phyloP scores from a whole-genome alignment of 2,888 invertebrate genomes.

The Noctua janthe region DNA sequence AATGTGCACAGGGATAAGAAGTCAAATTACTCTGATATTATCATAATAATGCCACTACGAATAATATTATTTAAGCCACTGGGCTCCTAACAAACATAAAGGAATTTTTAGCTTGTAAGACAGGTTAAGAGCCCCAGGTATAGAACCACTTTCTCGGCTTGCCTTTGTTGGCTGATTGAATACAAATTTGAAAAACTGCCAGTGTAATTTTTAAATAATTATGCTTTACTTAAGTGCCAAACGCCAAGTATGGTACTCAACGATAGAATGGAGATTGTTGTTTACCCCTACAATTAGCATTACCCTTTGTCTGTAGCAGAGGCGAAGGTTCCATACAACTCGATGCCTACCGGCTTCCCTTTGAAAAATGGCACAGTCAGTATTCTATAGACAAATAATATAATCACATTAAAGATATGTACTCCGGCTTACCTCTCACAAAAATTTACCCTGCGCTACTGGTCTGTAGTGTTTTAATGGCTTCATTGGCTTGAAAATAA shows the following conservation, averaged over 20 bases:
- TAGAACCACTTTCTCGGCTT: not conserved
- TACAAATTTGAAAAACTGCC: not conserved
- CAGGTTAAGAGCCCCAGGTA: not conserved
- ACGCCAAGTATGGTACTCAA: not conserved
- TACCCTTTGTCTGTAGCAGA: not conserved
- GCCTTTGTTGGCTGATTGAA: not conserved
- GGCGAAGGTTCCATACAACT: too few relatives aligned
- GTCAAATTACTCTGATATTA: slow-evolving; percentile 2
- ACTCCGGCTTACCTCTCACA: too few relatives aligned
- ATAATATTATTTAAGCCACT: not conserved
- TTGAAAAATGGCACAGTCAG: too few relatives aligned
- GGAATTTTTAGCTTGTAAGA: not conserved
- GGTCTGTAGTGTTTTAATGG: not conserved
- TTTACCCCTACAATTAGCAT: not conserved
- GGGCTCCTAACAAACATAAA: not conserved
- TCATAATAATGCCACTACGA: not conserved
- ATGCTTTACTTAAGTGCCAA: not conserved
- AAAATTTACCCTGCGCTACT: too few relatives aligned
- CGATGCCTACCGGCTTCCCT: too few relatives aligned
- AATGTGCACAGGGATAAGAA: slow-evolving; percentile 9
- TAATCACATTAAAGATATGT: too few relatives aligned
- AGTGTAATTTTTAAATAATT: not conserved
- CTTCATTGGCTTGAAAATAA: too few relatives aligned
- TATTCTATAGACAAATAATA: too few relatives aligned
- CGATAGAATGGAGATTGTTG: not conserved